Conservation (phyloP, 1,140 invertebrate genomes). For the Trachymyrmex septentrionalis region DNA sequence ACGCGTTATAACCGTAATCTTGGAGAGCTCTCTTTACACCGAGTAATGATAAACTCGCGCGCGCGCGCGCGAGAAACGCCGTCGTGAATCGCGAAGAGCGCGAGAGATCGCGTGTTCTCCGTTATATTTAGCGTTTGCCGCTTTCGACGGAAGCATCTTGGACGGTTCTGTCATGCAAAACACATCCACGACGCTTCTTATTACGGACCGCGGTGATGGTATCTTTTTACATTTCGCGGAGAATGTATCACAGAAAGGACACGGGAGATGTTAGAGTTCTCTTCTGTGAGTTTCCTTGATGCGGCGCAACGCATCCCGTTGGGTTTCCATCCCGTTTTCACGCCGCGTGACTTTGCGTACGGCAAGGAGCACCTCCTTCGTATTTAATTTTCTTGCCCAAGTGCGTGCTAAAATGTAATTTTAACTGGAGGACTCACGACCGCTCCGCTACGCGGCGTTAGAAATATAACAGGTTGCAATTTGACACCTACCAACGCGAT, state of each 20-base stretch:
- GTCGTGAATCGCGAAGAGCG: constrained; percentile 22
- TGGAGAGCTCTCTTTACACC: constrained; percentile 14
- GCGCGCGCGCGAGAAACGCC: constrained; percentile 6
- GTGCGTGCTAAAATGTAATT: constrained; percentile 9
- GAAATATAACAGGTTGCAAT: neutral
- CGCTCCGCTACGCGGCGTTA: neutral
- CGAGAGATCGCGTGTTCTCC: constrained; percentile 30
- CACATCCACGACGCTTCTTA: constrained; percentile 53
- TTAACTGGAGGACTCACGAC: neutral
- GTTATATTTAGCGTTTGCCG: constrained; percentile 42
- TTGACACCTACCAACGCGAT: neutral
- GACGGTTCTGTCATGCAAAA: constrained; percentile 51
- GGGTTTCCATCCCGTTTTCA: constrained; percentile 66
- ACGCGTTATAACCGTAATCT: constrained; percentile 26
- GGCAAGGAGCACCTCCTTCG: constrained; percentile 40
- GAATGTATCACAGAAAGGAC: constrained; percentile 12
- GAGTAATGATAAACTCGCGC: neutral
- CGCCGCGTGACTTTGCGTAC: constrained; percentile 39
- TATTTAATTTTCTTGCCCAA: constrained; percentile 55
- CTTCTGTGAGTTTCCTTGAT: constrained; percentile 35
- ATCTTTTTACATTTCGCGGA: constrained; percentile 44
- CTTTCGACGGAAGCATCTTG: constrained; percentile 9
- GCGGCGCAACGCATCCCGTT: constrained; percentile 40
- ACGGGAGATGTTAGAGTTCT: constrained; percentile 1
- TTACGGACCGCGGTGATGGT: constrained; percentile 27